Evolutionary conservation across 2,113 vertebrate species (phyloP).

Genomic region (Podarcis raffonei): DNA sequence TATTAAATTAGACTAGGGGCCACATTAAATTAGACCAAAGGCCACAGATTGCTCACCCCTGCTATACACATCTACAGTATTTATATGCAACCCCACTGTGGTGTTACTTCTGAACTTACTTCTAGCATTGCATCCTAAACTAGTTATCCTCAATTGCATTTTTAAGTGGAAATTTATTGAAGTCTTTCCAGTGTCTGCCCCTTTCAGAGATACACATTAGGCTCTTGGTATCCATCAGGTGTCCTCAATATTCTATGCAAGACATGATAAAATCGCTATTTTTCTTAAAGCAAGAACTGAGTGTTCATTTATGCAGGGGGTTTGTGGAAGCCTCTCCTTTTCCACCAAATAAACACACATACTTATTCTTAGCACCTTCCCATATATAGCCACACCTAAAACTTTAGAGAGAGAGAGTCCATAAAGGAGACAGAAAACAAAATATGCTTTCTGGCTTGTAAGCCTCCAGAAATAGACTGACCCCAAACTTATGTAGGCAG

Average conservation of each 20-base stretch:
- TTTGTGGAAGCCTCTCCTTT: constrained; percentile 8
- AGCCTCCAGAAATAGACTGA: constrained; percentile 14
- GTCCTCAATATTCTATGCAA: neutral
- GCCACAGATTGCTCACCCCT: no score
- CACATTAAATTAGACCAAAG: no score
- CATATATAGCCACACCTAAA: neutral
- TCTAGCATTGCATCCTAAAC: neutral
- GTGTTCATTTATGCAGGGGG: neutral
- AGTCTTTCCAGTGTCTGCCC: neutral
- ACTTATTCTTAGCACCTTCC: neutral
- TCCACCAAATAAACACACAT: neutral
- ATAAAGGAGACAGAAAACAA: neutral
- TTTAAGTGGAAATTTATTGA: neutral
- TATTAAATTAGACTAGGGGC: no score
- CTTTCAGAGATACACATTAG: neutral
- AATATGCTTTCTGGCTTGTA: neutral
- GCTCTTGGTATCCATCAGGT: fast-evolving
- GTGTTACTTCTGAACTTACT: no score
- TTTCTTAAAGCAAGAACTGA: neutral
- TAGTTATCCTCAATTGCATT: constrained; percentile 26
- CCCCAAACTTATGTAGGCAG: constrained; percentile 19
- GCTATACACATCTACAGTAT: no score
- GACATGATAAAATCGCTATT: neutral
- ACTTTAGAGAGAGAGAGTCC: neutral
- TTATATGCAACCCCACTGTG: no score